Percentiles rank a stretch among this genome's conserved stretches.
Evolutionary conservation across 2,113 vertebrate genomes (phyloP).

Genomic region (Pelobates fuscus): DNA sequence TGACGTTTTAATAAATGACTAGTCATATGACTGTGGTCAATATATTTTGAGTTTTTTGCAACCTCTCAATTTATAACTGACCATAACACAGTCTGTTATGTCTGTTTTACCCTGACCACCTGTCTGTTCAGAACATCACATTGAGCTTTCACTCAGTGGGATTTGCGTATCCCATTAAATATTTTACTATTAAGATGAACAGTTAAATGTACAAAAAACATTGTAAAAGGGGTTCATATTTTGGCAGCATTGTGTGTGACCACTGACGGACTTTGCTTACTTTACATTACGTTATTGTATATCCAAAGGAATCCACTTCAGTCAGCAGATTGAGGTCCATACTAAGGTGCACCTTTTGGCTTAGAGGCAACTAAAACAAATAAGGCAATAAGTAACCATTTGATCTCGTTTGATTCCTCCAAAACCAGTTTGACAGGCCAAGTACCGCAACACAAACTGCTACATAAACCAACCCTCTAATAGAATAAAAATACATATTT

Average conservation of each 20-base stretch:
- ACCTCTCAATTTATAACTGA: too few species aligned
- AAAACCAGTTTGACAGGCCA: constrained; percentile 15
- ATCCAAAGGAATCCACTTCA: background rate
- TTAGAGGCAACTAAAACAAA: constrained; percentile 20
- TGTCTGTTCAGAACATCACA: too few species aligned
- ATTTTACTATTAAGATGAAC: too few species aligned
- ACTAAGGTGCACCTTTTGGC: constrained; percentile 36
- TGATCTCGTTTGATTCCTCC: constrained; percentile 9
- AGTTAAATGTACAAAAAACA: too few species aligned
- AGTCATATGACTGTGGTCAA: too few species aligned
- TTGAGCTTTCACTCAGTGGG: too few species aligned
- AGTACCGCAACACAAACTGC: constrained; percentile 19
- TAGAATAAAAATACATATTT: constrained; percentile 27
- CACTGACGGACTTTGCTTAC: background rate
- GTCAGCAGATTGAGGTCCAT: constrained; percentile 11
- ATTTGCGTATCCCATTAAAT: too few species aligned
- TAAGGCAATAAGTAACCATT: constrained; percentile 13
- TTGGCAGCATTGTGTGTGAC: background rate
- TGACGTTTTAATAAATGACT: too few species aligned
- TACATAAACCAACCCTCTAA: constrained; percentile 4
- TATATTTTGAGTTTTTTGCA: too few species aligned
- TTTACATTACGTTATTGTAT: background rate
- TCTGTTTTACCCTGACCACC: too few species aligned
- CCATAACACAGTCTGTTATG: too few species aligned
- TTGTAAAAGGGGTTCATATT: too few species aligned